phyloP scores from a whole-genome alignment of 2,888 invertebrate species.

The Philereme vetulata region DNA sequence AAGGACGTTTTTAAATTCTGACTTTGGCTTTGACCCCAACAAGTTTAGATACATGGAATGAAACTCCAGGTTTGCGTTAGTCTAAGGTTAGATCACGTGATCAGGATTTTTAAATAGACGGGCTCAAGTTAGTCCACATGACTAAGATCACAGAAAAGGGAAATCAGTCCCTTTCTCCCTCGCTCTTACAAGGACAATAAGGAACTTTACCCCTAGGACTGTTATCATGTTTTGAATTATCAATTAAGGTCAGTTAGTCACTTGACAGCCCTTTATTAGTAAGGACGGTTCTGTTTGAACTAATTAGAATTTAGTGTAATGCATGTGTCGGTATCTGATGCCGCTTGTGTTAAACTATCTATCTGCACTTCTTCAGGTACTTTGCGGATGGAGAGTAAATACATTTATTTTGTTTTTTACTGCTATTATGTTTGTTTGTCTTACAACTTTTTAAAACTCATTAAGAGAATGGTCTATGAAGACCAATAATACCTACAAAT shows the following conservation, averaged over 20 bases:
- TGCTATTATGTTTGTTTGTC: background rate
- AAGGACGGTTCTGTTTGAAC: conserved; percentile 17
- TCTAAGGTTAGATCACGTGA: conserved; percentile 6
- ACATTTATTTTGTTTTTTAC: conserved; percentile 4
- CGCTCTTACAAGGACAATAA: conserved; percentile 12
- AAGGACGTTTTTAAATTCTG: no score
- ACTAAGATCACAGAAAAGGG: conserved; percentile 9
- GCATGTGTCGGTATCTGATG: conserved; percentile 43
- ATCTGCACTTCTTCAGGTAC: conserved; percentile 48
- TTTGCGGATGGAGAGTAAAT: conserved; percentile 55
- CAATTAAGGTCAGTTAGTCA: conserved; percentile 30
- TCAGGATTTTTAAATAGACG: background rate
- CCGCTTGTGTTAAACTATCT: conserved; percentile 45
- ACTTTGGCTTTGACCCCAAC: background rate
- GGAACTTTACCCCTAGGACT: conserved; percentile 18
- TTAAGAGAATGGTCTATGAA: no score
- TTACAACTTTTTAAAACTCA: background rate
- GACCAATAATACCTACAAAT: no score
- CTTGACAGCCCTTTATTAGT: conserved; percentile 27
- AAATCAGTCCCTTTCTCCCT: conserved; percentile 21
- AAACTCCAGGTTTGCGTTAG: conserved; percentile 6
- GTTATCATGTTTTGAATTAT: conserved; percentile 24
- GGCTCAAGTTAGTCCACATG: no score
- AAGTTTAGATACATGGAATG: background rate
- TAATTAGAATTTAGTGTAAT: conserved; percentile 33